Evolutionary conservation across 2,888 invertebrate species (phyloP), one percentile per base, ranked within the genome.

Genomic region (Apomyelois bistriatella): DNA sequence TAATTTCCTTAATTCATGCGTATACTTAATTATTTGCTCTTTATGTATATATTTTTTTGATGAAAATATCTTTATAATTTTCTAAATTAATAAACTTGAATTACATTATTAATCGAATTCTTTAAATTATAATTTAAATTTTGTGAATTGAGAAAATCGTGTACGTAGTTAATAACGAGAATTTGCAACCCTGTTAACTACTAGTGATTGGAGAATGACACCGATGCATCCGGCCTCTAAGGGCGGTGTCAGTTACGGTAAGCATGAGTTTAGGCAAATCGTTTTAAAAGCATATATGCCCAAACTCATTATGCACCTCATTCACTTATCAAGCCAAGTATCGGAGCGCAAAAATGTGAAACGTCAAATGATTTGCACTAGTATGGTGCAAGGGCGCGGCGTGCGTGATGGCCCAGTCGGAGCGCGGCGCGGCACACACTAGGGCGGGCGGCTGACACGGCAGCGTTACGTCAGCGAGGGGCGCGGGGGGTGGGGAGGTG

Each of bases 391-490:
- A 46, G 81, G 76, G 82, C 84, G 76, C 84, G 82, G 76, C 75
- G 76, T 75, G 75, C 75, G 78, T 75, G 74, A 66, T 74, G 70
- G 80, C 82, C 77, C 82, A 73, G 78, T 79, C 74, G 79, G 77
- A 82, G 79, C 86, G 84, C 85, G 89, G 84, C 89, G 85, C 85
- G 85, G 81, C 80, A 80, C 85, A 82, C 85, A 89, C 88, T 88
- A 85, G 87, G 87, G 86, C 84, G 85, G 86, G 85, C 82, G 76
- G 76, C 68, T 79, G 79, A 75, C 82, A 78, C 85, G 84, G 83
- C 82, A 83, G 76, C 82, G 85, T 90, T 90, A 89, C 87, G 91
- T 89, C 87, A 90, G 87, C 82, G 82, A 68, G 80, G 86, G 82
- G 76, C 64, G 66, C 58, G 71, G 70, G 70, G 68, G 65, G 66